phyloP scores from a whole-genome alignment of 2,888 invertebrate genomes.

The Papilio demoleus region DNA sequence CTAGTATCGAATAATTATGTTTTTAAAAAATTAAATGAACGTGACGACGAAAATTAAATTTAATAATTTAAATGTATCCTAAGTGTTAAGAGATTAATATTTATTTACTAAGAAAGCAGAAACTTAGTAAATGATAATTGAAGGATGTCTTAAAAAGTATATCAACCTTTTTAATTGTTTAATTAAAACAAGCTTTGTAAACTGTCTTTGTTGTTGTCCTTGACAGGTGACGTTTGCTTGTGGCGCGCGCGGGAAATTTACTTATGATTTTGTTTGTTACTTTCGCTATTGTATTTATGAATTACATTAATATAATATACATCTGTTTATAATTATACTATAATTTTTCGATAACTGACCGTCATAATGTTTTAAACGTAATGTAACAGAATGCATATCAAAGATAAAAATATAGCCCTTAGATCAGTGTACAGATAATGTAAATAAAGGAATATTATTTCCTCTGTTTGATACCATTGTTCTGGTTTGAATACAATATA shows the following conservation, averaged over 20 bases:
- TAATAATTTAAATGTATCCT: neutral
- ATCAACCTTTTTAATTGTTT: slow-evolving; percentile 14
- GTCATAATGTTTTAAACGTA: no score
- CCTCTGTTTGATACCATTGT: no score
- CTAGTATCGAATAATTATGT: no score
- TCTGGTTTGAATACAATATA: no score
- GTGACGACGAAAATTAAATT: no score
- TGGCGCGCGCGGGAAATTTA: slow-evolving; percentile 14
- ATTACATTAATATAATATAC: neutral
- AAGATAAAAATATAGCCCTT: no score
- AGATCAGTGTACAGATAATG: no score
- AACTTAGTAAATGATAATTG: neutral
- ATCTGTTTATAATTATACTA: no score
- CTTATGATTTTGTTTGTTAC: neutral
- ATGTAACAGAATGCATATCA: no score
- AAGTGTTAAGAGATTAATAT: neutral
- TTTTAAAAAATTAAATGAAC: no score
- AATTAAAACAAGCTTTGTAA: neutral
- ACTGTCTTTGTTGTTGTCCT: slow-evolving; percentile 12
- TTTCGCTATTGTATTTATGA: neutral
- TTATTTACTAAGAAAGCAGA: neutral
- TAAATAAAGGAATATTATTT: no score
- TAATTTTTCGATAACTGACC: no score
- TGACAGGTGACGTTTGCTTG: slow-evolving; percentile 13
- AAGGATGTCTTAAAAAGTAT: slow-evolving; percentile 4